Evolutionary conservation across 2,113 vertebrate genomes (phyloP), one percentile per base, ranked within the genome.

Genomic region (Sialia sialis): DNA sequence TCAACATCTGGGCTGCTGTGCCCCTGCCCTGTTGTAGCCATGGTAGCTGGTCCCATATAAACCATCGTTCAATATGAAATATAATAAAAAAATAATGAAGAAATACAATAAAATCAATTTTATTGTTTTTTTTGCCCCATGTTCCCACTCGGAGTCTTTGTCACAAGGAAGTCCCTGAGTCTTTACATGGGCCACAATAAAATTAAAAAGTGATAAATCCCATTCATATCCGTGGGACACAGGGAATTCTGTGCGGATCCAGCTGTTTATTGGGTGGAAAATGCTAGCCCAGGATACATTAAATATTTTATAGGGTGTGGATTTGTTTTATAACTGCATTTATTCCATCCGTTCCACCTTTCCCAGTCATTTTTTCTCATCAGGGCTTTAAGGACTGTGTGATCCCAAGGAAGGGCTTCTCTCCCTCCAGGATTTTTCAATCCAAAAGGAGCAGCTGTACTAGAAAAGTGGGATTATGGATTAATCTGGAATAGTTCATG

Each of bases 41-140:
- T 3, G 17, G 22, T 10, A 0, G 5, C 27, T 21, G 22, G 22
- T 36, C 17, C 32, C 2, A 1, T 6, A 29, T 5, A 25, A 78
- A 78, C 4, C 3, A 2, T 0, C 1, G 21, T 2, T 20, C 4
- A 10, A 38, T 6, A 3, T 1, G 5, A 60, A 58, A 44, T 4
- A 2, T 0, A 17, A 29, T 1, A 9, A 5, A 29, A 49, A 32
- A 8, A 1, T 6, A 7, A 7, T 0, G 1, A 59, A 48, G 6
- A 32, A 52, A 39, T 46, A 5, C 56, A 82, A 32, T 4, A 1
- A 60, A 73, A 9, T 7, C 11, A 1, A 3, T 4, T 49, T 86
- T 17, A 13, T 66, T 32, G 2, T 13, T 12, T 7, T 70, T 56
- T 52, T 36, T 27, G 17, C 15, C 38, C 18, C 4, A 0, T 15